Base-by-base conservation (phyloP, 2,113 vertebrate species). In the Pungitius pungitius region DNA sequence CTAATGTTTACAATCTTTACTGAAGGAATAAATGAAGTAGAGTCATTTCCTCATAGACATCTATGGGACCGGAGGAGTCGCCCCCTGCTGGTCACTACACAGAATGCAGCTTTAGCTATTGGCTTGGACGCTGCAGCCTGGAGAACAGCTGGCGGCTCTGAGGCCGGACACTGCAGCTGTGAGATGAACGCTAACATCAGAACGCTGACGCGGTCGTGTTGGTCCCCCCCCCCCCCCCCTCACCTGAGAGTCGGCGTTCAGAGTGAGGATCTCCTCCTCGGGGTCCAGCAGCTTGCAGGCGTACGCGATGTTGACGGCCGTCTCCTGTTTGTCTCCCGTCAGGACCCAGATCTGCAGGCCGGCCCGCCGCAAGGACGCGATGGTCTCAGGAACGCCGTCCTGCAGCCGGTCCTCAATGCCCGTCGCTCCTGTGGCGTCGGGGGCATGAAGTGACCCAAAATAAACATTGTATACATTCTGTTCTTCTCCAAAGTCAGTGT, bases 271-370 rank as follows among this genome's bases (percentile, higher is more conserved):
- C 81, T 99, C 97, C 82, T 98, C 96, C 11, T 96, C 95, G 0
- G 95, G 97, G 74, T 97, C 96, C 69, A 99, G 93, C 55, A 99
- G 95, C 73, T 96, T 97, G 94, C 97, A 99, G 71, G 97, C 96
- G 3, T 96, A 96, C 0, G 97, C 98, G 4, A 99, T 97, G 78
- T 99, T 99, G 62, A 99, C 86, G 5, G 97, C 98, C 0, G 98
- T 99, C 90, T 99, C 98, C 83, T 99, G 98, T 81, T 99, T 99
- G 93, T 99, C 98, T 1, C 98, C 98, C 0, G 98, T 99, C 84
- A 99, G 94, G 71, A 99, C 97, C 98, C 98, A 99, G 56, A 99
- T 96, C 90, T 98, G 96, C 58, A 99, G 85, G n/a, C 97, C 97
- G 2, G 97, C 98, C 74, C 94, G 95, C 40, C 96, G 93, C 67